Evolutionary conservation across 2,888 invertebrate species (phyloP).

Genomic region (Trissolcus japonicus): DNA sequence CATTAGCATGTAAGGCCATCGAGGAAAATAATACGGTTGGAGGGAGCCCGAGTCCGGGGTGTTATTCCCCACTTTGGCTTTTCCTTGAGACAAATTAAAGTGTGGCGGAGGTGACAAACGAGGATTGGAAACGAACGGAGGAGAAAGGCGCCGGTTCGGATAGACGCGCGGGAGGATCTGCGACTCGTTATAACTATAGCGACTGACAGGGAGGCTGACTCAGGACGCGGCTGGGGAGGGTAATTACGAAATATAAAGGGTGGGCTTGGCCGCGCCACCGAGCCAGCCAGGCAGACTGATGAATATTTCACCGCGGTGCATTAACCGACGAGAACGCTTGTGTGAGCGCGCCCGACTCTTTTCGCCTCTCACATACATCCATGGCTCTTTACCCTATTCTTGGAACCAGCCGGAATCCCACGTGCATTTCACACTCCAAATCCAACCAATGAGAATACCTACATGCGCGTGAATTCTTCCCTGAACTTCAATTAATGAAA

Average conservation of each 20-base stretch:
- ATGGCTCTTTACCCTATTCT: constrained; percentile 55
- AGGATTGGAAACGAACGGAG: constrained; percentile 42
- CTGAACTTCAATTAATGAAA: constrained; percentile 30
- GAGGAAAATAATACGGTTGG: constrained; percentile 33
- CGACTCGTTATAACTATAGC: constrained; percentile 26
- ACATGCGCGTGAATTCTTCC: constrained; percentile 17
- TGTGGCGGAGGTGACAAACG: constrained; percentile 51
- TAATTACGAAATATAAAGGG: constrained; percentile 76
- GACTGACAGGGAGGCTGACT: constrained; percentile 60
- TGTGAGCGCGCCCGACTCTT: constrained; percentile 44
- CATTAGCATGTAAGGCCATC: constrained; percentile 39
- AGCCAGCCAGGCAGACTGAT: constrained; percentile 72
- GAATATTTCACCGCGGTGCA: constrained; percentile 75
- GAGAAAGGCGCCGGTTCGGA: constrained; percentile 20
- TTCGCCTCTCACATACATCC: constrained; percentile 41
- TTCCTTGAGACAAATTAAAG: constrained; percentile 48
- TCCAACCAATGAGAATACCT: constrained; percentile 40
- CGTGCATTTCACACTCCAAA: constrained; percentile 53
- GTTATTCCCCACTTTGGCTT: constrained; percentile 33
- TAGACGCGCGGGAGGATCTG: constrained; percentile 39
- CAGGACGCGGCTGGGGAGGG: constrained; percentile 67
- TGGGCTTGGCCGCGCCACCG: constrained; percentile 67
- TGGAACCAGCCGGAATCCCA: constrained; percentile 45
- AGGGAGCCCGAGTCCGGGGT: constrained; percentile 22
- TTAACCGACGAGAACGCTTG: constrained; percentile 69